A percentile compares a stretch with the other conserved stretches of the same genome.
phyloP scores from a whole-genome alignment of 2,797 vertebrate genomes.

The Sebastes iracundus region DNA sequence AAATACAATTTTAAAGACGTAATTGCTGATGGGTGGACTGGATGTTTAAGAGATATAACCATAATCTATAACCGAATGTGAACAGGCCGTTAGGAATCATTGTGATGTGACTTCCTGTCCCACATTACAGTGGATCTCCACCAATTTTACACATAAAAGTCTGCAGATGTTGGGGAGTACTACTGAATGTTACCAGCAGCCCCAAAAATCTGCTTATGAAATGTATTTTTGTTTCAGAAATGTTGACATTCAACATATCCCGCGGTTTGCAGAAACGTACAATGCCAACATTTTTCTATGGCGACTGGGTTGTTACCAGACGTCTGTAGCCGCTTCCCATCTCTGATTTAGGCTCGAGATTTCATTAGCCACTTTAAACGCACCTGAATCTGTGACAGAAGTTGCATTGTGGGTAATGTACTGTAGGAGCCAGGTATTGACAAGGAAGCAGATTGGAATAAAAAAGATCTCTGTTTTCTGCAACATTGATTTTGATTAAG shows the following conservation, averaged over 20 bases:
- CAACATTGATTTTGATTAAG: neutral
- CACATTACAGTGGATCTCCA: neutral
- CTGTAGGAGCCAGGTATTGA: neutral
- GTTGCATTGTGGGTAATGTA: neutral
- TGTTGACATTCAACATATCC: neutral
- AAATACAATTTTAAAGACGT: neutral
- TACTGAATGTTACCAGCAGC: no score
- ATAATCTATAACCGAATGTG: neutral
- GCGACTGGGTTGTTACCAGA: neutral
- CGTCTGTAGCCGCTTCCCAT: neutral
- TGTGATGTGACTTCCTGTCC: neutral
- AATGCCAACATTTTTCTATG: neutral
- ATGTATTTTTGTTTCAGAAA: neutral
- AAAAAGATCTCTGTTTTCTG: neutral
- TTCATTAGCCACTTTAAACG: neutral
- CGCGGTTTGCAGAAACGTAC: neutral
- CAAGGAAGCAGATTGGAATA: neutral
- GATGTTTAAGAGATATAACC: no score
- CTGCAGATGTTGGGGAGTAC: no score
- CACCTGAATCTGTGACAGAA: neutral
- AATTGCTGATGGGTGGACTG: neutral
- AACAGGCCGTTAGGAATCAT: accelerated
- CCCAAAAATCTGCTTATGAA: no score
- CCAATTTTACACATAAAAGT: neutral
- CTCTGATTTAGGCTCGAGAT: neutral